These are phyloP conservation scores for Odontomachus brunneus DNA, from an alignment of 1,140 invertebrate species.

Conservation along the genomic window DNA sequence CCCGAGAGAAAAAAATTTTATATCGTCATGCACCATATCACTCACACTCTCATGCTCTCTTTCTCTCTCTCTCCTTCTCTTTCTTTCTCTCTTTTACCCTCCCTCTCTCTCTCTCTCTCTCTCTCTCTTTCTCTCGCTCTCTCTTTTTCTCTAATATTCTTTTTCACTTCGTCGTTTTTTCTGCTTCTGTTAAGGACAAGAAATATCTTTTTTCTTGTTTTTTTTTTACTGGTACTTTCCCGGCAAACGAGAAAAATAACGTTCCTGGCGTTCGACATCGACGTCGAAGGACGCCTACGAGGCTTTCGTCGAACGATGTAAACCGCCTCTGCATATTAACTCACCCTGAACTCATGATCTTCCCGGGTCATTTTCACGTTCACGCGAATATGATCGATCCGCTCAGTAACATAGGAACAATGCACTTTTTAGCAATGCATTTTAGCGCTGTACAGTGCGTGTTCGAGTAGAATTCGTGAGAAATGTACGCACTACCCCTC, in stretches of 20 bases:
- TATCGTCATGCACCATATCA: slow-evolving; percentile 34
- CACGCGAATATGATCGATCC: slow-evolving; percentile 12
- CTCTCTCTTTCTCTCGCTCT: slow-evolving; percentile 22
- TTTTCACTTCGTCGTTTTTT: slow-evolving; percentile 7
- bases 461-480: neutral
- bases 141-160: neutral
- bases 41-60: slow-evolving; percentile 19
- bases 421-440: neutral
- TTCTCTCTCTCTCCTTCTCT: slow-evolving; percentile 38
- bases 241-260: slow-evolving; percentile 34
- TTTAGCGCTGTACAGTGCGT: no score
- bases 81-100: slow-evolving; percentile 34
- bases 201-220: neutral
- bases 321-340: no score
- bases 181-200: slow-evolving; percentile 23
- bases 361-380: neutral
- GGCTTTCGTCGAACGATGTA: slow-evolving; percentile 3
- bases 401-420: slow-evolving; percentile 17
- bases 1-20: slow-evolving; percentile 63
- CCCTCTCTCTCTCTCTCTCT: slow-evolving; percentile 25
- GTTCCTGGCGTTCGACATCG: neutral
- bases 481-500: neutral
- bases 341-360: neutral
- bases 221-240: slow-evolving; percentile 23
- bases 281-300: neutral